Base-by-base conservation (phyloP, 2,113 vertebrate genomes). In the Microtus pennsylvanicus region DNA sequence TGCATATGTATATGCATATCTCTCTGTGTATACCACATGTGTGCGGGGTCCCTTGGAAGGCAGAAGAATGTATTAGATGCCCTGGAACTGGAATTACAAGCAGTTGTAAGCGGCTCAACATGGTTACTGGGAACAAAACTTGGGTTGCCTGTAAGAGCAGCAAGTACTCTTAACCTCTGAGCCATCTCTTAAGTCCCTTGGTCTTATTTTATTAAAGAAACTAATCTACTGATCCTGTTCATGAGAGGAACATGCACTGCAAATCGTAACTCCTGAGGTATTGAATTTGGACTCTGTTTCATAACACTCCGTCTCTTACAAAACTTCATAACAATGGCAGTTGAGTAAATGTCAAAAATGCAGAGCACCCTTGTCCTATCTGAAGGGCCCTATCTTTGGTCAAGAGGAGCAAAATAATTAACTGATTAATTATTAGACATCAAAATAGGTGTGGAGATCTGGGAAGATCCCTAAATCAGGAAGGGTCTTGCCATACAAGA, bases 211-310 rank as follows among this genome's bases (percentile, higher is more conserved):
- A 65, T 47, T 97, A 97, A 97, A 94, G 88, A 98, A 97, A 98
- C 97, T 97, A 96, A 98, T 98, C 97, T 98, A 98, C 97, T 65
- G 98, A 98, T 98, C 96, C 97, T 96, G 94, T 97, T 98, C 94
- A 97, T 97, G 98, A 94, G 85, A 69, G 93, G 93, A 94, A 94
- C 98, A 95, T 92, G 91, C 89, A 96, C 97, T 97, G 91, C 96
- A 97, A 98, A 97, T 95, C 96, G 93, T 98, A 97, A 97, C 97
- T 97, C 95, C 97, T 97, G 95, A 96, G 98, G 97, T 98, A 97
- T 97, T 97, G 98, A 95, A 97, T 98, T 98, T 98, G 97, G 97
- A 97, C 95, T 96, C 97, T 97, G 90, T 96, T 98, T 98, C 95
- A 96, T 92, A 96, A 98, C 97, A 94, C 97, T 98, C 93, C 75